phyloP scores from a whole-genome alignment of 2,888 invertebrate genomes.

The Hoplodrina blanda region DNA sequence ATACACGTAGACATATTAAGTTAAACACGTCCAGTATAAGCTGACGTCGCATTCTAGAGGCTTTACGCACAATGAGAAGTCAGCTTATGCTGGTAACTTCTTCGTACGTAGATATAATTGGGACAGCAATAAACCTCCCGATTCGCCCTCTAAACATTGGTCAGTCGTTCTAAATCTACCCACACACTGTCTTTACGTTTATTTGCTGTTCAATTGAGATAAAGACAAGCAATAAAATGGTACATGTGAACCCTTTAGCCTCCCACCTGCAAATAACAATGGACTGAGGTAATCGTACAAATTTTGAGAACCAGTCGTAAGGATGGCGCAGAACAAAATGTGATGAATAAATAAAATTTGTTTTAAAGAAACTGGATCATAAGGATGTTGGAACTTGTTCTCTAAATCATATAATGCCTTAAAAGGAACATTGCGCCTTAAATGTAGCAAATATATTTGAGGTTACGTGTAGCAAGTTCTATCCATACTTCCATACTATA shows the following conservation, averaged over 20 bases:
- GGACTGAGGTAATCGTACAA: constrained; percentile 55
- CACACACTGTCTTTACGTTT: constrained; percentile 49
- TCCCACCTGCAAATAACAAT: constrained; percentile 62
- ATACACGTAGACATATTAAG: not conserved
- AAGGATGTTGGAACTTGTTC: constrained; percentile 32
- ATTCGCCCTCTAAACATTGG: constrained; percentile 28
- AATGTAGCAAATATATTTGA: constrained; percentile 9
- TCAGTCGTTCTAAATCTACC: constrained; percentile 43
- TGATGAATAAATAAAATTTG: constrained; percentile 28
- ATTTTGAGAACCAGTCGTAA: constrained; percentile 33
- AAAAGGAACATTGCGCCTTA: constrained; percentile 8
- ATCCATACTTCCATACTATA: too few relatives aligned
- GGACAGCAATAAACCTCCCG: constrained; percentile 45
- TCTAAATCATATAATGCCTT: constrained; percentile 17
- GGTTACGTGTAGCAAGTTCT: not conserved
- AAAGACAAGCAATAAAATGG: constrained; percentile 56
- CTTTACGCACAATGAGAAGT: not conserved
- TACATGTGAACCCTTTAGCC: constrained; percentile 51
- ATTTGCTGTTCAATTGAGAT: constrained; percentile 58
- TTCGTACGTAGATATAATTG: constrained; percentile 22
- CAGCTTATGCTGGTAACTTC: not conserved
- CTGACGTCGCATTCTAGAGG: not conserved
- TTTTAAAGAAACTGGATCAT: constrained; percentile 37
- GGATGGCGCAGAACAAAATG: constrained; percentile 23
- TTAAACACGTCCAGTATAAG: not conserved